These are phyloP conservation scores for Condylostylus longicornis DNA, from an alignment of 1,140 invertebrate genomes.

Conservation along the genomic window DNA sequence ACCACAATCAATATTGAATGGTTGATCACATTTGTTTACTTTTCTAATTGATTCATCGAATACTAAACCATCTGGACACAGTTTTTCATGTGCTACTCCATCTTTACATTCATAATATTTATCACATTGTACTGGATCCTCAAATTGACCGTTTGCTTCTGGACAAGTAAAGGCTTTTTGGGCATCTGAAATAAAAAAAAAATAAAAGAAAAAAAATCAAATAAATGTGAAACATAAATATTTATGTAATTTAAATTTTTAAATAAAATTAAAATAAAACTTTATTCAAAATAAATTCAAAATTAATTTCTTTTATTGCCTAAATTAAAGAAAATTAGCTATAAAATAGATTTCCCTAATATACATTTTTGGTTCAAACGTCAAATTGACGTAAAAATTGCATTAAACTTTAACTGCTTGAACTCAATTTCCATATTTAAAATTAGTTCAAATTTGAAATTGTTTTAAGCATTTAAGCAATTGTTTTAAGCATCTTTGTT, in stretches of 20 bases:
- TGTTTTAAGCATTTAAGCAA: too few species aligned
- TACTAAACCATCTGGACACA: conserved; percentile 73
- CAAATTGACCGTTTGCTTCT: conserved; percentile 59
- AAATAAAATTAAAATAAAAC: background rate
- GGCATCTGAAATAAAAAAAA: conserved; percentile 39
- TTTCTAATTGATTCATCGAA: conserved; percentile 70
- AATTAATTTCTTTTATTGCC: background rate
- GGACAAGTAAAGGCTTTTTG: conserved; percentile 52
- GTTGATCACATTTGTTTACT: conserved; percentile 78
- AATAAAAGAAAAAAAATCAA: conserved; percentile 2
- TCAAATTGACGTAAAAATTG: too few species aligned
- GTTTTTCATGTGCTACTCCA: conserved; percentile 51
- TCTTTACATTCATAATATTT: conserved; percentile 71
- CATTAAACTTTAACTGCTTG: too few species aligned
- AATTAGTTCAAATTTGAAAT: too few species aligned
- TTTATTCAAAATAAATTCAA: background rate
- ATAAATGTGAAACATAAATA: conserved; percentile 3
- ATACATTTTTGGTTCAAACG: background rate
- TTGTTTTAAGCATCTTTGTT: too few species aligned
- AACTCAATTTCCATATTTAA: too few species aligned
- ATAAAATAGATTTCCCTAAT: background rate
- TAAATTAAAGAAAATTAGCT: background rate
- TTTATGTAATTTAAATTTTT: background rate
- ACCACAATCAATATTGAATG: conserved; percentile 78
- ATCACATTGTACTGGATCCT: conserved; percentile 65